Evolutionary conservation across 2,113 vertebrate species (phyloP), one percentile per base, ranked within the genome.

Genomic region (Pelecanus crispus): DNA sequence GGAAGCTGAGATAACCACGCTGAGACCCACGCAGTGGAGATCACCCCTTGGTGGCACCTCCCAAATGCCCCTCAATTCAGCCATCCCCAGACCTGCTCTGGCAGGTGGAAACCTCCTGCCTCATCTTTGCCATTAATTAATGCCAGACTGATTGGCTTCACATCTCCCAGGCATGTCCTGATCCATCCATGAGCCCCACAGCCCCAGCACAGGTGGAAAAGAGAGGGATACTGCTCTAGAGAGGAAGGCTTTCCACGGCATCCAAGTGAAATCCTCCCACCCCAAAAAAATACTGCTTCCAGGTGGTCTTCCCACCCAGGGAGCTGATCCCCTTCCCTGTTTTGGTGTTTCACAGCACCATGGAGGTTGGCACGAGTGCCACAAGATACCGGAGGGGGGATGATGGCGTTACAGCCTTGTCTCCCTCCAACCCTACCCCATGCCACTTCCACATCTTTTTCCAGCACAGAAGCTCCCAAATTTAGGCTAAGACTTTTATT

Each of bases 21-120:
- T 0, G 4, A 61, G 25, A 78, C 22, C 32, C 29, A 32, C 0
- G 0, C 3, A 5, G 32, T 26, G 26, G 24, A 47, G 31, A 68
- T 22, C 20, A 73, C 9, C 10, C 28, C 18, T 53, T 21, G 31
- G 49, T 52, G 62, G 40, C 36, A 82, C 14, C 40, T 89, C 53
- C 40, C 28, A 14, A 34, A 67, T 0, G 1, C 21, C 29, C 16
- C 56, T 63, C 32, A 72, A 6, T 22, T 72, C 31, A 6, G 1
- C 28, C 18, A 6, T 4, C 17, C 29, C 22, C 29, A 74, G 75
- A 67, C 29, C 61, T 52, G 53, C 36, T 78, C 31, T 11, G 42
- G 47, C n/a, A 72, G 52, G 38, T 13, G 29, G 25, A 72, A 83
- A 70, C 25, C 49, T 87, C 72, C 49, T 70, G 36, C 36, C 31